These are phyloP conservation scores for Microchrysa polita DNA, from an alignment of 2,888 invertebrate genomes.

Conservation along the genomic window DNA sequence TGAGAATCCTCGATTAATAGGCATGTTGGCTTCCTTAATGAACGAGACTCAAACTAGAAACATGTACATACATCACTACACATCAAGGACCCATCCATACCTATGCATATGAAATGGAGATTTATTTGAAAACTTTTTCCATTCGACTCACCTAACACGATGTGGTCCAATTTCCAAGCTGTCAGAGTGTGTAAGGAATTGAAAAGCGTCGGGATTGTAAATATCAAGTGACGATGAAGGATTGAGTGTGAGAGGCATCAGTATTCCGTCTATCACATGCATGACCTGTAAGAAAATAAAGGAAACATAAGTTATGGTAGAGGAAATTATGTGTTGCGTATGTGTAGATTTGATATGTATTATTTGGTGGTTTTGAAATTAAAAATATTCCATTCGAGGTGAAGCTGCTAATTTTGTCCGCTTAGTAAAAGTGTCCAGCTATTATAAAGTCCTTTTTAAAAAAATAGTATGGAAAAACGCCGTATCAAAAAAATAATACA, in stretches of 20 bases:
- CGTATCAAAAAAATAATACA: no score
- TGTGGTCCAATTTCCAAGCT: slow-evolving; percentile 77
- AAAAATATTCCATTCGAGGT: no score
- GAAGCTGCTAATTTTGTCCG: no score
- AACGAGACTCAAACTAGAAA: neutral
- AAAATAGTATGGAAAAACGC: no score
- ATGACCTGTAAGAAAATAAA: slow-evolving; percentile 70
- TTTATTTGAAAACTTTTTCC: slow-evolving; percentile 38
- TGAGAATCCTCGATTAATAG: no score
- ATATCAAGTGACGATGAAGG: slow-evolving; percentile 71
- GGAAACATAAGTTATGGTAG: no score
- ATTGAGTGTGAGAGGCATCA: slow-evolving; percentile 78
- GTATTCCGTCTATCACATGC: slow-evolving; percentile 87
- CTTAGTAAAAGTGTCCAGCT: no score
- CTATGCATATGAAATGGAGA: slow-evolving; percentile 46
- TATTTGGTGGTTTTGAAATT: no score
- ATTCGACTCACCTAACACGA: slow-evolving; percentile 73
- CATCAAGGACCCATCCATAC: neutral
- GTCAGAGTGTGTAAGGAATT: slow-evolving; percentile 82
- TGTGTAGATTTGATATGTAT: no score
- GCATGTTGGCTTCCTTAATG: no score
- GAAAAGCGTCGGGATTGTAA: slow-evolving; percentile 83
- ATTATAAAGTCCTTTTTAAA: no score
- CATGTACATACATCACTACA: neutral
- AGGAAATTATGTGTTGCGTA: no score